Base-by-base conservation (phyloP, 1,140 invertebrate species). In the Tribolium castaneum region DNA sequence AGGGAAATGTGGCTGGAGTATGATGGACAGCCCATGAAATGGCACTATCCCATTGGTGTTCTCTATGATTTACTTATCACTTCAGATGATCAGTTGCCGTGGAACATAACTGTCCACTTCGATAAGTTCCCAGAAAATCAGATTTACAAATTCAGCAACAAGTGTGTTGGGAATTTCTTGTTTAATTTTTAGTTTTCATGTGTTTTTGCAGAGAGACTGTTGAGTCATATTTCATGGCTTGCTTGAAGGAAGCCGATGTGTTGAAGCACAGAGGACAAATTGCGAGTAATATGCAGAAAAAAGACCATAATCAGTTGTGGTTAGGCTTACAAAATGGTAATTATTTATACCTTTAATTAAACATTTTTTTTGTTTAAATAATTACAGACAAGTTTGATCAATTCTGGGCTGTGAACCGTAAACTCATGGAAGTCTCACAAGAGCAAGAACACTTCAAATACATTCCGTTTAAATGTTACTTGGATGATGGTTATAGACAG, bases 271-370 rank as follows among this genome's bases (percentile, higher is more conserved):
- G 95, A 82, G 93, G 95, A 3, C 93, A 96, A 87, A 91, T 99
- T 7, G 94, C 99, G 54, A 96, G 95, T 30, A 93, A 90, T 78
- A 99, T 99, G 98, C 97, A 98, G 84, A 97, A 97, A 84, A 98
- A 98, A 86, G 98, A 99, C 84, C 98, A 99, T 85, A 97, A 96
- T 87, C 97, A 99, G 82, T 88, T 99, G 4, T 99, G 98, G 97
- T 89, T 94, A 49, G 97, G 97, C 19, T 87, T 99, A 77, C 91
- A 94, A 85, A 98, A 99, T 90, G 97, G 95, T 96, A n/a, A n/a
- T n/a, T n/a, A 90, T 13, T 30, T 1, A 30, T 30, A 30, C 6
- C 5, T 0, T 30, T 30, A 30, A 30, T 3, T 0, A 30, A 30
- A 30, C 6, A 6, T 30, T 30, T 6, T 6, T 30, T 6, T 0